A percentile compares a stretch with the other conserved stretches of the same genome.
phyloP scores from a whole-genome alignment of 92 coral and sea anemone species.

The Umimayanthus kanabou region DNA sequence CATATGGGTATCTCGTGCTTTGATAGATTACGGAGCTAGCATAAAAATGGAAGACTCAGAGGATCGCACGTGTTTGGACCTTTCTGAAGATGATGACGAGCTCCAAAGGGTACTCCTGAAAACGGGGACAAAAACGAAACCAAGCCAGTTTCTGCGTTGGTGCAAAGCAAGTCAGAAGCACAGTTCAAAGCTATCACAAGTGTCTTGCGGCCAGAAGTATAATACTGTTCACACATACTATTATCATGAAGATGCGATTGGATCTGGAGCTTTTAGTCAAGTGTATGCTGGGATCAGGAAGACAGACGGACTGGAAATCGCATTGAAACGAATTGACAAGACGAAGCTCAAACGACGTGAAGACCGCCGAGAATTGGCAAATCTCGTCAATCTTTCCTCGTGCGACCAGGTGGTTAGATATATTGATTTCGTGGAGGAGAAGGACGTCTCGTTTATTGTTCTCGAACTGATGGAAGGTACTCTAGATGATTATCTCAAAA shows the following conservation, averaged over 20 bases:
- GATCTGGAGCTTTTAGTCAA: conserved; percentile 25
- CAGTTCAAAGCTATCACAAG: conserved; percentile 17
- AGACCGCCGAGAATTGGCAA: conserved; percentile 4
- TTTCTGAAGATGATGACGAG: not conserved
- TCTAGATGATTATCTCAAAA: not conserved
- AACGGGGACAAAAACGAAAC: not conserved
- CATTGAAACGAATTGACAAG: conserved; percentile 18
- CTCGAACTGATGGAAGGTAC: conserved; percentile 33
- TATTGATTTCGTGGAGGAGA: conserved; percentile 8
- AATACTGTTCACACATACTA: not conserved
- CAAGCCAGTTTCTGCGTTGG: not conserved
- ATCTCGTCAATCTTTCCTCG: conserved; percentile 7
- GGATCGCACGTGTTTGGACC: not conserved
- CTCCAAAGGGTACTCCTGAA: not conserved
- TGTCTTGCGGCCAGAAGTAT: not conserved
- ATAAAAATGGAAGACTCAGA: not conserved
- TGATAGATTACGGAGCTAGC: not conserved
- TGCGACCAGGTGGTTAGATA: conserved; percentile 25
- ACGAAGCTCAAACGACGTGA: conserved; percentile 21
- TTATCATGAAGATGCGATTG: not conserved
- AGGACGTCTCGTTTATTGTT: not conserved
- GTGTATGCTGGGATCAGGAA: conserved; percentile 35
- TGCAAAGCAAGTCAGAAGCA: not conserved
- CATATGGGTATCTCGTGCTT: not conserved
- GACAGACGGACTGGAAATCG: conserved; percentile 29